These are phyloP conservation scores for Cephus cinctus DNA, from an alignment of 1,140 invertebrate species.

Conservation along the genomic window DNA sequence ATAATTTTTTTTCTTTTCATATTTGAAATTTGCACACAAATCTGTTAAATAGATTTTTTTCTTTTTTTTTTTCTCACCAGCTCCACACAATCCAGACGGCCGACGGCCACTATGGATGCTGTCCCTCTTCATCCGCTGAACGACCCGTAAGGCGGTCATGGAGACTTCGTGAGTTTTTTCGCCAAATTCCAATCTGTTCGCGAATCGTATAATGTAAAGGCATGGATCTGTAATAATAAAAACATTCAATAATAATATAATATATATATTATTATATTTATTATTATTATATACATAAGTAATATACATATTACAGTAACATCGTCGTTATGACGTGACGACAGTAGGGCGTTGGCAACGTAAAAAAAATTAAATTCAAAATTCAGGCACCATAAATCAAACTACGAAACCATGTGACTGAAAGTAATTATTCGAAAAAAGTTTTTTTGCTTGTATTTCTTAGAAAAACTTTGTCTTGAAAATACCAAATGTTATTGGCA, in stretches of 20 bases:
- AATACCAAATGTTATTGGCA: too few relatives aligned
- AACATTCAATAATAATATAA: background rate
- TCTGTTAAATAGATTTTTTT: too few relatives aligned
- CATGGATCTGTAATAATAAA: conserved; percentile 78
- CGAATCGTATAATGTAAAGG: conserved; percentile 91
- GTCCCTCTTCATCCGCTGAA: conserved; percentile 97
- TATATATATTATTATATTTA: background rate
- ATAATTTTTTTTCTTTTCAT: too few relatives aligned
- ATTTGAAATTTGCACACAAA: too few relatives aligned
- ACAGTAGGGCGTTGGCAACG: too few relatives aligned
- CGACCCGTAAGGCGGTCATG: conserved; percentile 90
- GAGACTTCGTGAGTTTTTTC: conserved; percentile 91
- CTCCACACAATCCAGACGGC: conserved; percentile 95
- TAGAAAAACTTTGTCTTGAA: too few relatives aligned
- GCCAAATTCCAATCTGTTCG: conserved; percentile 90
- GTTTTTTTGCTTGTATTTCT: too few relatives aligned
- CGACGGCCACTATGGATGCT: conserved; percentile 94
- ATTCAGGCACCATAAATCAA: too few relatives aligned
- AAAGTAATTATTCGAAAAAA: too few relatives aligned
- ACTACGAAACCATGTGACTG: too few relatives aligned
- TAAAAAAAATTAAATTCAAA: too few relatives aligned
- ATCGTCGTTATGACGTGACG: background rate
- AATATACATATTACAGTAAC: background rate
- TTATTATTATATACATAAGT: background rate
- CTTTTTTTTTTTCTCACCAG: too few relatives aligned